Evolutionary conservation across 2,888 invertebrate genomes (phyloP).

Genomic region (Balanococcus diminutus): DNA sequence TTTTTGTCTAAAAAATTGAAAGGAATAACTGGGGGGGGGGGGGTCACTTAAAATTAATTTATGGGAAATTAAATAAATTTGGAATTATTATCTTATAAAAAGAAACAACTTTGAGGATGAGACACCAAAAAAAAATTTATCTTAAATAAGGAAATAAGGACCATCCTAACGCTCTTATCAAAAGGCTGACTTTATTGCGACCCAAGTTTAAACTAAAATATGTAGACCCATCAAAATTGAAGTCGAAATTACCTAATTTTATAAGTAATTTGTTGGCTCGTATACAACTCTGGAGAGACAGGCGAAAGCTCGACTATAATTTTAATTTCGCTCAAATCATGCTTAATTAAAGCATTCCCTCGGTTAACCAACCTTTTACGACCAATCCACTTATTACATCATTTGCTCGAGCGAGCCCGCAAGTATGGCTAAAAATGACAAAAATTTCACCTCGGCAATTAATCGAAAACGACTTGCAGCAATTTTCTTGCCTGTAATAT

Average conservation of each 20-base stretch:
- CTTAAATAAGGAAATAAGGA: too few relatives aligned
- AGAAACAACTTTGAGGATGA: too few relatives aligned
- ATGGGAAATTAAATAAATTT: too few relatives aligned
- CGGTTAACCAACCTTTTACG: constrained; percentile 18
- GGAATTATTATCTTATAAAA: too few relatives aligned
- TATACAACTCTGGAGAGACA: neutral
- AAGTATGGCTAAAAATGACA: neutral
- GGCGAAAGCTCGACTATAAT: neutral
- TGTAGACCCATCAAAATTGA: neutral
- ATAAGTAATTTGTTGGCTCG: neutral
- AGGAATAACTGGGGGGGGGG: too few relatives aligned
- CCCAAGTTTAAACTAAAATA: neutral
- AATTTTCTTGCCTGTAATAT: constrained; percentile 8
- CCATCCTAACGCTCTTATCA: too few relatives aligned
- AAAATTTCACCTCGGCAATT: neutral
- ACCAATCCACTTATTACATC: constrained; percentile 21
- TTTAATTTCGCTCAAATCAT: neutral
- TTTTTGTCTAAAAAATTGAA: too few relatives aligned
- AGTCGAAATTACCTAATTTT: neutral
- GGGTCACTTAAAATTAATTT: too few relatives aligned
- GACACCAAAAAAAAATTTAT: too few relatives aligned
- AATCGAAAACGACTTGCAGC: neutral
- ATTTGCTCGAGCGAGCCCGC: neutral
- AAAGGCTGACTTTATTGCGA: neutral
- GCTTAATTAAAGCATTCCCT: neutral